A percentile compares a stretch with the other conserved stretches of the same genome.
These are phyloP conservation scores for Smutsia gigantea DNA, from an alignment of 2,797 vertebrate genomes.

Conservation along the genomic window DNA sequence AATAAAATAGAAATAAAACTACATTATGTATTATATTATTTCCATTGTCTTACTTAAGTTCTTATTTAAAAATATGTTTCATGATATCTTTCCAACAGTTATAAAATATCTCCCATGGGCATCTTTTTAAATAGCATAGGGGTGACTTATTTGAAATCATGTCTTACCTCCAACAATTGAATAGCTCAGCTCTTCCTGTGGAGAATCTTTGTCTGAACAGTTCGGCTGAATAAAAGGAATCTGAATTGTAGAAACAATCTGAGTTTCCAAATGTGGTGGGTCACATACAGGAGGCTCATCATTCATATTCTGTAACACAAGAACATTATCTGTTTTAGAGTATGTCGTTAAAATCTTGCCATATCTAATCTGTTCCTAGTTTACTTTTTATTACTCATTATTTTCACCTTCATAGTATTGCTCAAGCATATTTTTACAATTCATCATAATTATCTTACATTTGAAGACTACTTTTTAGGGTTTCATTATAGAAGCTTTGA, in stretches of 20 bases:
- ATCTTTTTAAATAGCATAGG: background rate
- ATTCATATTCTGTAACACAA: constrained; percentile 67
- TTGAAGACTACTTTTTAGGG: background rate
- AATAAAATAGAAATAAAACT: constrained; percentile 54
- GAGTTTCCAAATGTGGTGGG: constrained; percentile 73
- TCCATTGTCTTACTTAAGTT: constrained; percentile 10
- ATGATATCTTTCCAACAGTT: constrained; percentile 16
- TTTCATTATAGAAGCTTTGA: background rate
- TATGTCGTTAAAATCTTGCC: background rate
- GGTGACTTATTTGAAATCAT: background rate
- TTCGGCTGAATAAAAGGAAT: constrained; percentile 73
- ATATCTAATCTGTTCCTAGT: background rate
- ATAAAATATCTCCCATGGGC: background rate
- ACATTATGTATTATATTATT: constrained; percentile 28
- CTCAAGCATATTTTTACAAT: background rate
- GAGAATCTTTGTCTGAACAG: constrained; percentile 79
- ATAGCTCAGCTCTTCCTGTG: constrained; percentile 72
- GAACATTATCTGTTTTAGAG: background rate
- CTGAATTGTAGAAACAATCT: constrained; percentile 59
- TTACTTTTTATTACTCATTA: background rate
- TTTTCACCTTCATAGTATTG: background rate
- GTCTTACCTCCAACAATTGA: constrained; percentile 72
- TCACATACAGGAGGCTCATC: constrained; percentile 66
- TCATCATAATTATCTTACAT: background rate
- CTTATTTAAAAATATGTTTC: background rate